Evolutionary conservation across 2,113 vertebrate species (phyloP).

Genomic region (Megaceryle torquata): DNA sequence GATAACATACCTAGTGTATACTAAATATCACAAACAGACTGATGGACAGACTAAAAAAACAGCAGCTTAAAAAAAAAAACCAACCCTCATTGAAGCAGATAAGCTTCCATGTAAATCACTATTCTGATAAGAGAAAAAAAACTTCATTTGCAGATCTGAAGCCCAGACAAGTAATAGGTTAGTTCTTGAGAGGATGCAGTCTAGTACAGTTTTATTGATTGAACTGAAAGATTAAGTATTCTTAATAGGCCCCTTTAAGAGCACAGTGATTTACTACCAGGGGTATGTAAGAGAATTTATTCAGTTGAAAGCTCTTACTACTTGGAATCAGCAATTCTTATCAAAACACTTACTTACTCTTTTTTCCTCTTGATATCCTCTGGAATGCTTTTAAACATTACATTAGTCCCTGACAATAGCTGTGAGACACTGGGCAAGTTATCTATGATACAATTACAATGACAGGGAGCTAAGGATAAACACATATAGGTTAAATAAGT

Average conservation of each 20-base stretch:
- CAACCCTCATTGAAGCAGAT: not conserved
- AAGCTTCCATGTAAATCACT: not conserved
- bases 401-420: not conserved
- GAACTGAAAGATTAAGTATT: not conserved
- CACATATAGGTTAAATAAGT: not conserved
- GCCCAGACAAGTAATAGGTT: not conserved
- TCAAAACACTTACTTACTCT: not conserved
- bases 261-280: not conserved
- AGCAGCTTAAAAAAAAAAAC: not conserved
- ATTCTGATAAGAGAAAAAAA: not conserved
- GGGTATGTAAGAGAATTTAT: not conserved
- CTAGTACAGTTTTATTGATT: not conserved
- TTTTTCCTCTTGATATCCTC: not conserved
- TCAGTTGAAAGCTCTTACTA: slow-evolving; percentile 9
- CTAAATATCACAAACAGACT: not conserved
- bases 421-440: not conserved
- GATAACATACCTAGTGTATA: not conserved
- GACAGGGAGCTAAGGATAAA: not conserved
- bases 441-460: not conserved
- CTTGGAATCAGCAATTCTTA: slow-evolving; percentile 16
- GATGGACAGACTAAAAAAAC: not conserved
- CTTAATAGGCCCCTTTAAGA: not conserved
- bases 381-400: not conserved
- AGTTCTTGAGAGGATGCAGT: not conserved
- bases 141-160: not conserved